Base-by-base conservation (phyloP, 2,113 vertebrate genomes). In the Cinclus mexicanus region DNA sequence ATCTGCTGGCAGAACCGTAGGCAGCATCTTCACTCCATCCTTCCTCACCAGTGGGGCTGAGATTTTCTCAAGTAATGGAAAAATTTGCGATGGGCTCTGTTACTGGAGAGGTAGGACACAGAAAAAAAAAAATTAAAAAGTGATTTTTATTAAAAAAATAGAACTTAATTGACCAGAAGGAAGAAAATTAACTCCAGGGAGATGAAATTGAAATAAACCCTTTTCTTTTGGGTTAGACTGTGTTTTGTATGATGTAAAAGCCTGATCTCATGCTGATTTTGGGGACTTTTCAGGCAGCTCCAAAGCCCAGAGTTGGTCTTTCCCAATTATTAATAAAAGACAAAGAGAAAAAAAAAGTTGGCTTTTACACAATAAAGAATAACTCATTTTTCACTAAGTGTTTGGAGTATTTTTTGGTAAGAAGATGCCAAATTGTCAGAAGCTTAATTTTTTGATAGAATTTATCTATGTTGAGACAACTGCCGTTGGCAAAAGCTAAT, bases 391-490 rank as follows among this genome's bases (percentile, higher is more conserved):
- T 63, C 26, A 22, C 9, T 35, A 25, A 83, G 21, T 63, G 25
- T 83, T 77, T 37, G 7, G 29, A n/a, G 12, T 67, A 28, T 71
- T 11, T 61, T 86, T 79, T 90, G 44, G 55, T 56, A 70, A n/a
- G 47, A n/a, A 63, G 46, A 57, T 64, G 83, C 25, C 83, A 84
- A 52, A 84, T 82, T 75, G 23, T 89, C 60, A 65, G 57, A 59
- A 78, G 44, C 52, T 83, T 61, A 56, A 68, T 84, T 87, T 94
- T 15, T 56, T 18, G 65, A 31, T 60, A 75, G 41, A 87, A 71
- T 59, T 87, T 89, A 74, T 77, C 80, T 60, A 6, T 13, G 24
- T 63, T 41, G 83, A 92, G 83, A 61, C 72, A 91, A 96, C 52
- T 14, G 67, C 69, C 37, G 23, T 16, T 64, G 74, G 77, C 80